Percentiles rank a stretch among this genome's conserved stretches.
Evolutionary conservation across 2,797 vertebrate species (phyloP).

Genomic region (Gephyroberyx darwinii): DNA sequence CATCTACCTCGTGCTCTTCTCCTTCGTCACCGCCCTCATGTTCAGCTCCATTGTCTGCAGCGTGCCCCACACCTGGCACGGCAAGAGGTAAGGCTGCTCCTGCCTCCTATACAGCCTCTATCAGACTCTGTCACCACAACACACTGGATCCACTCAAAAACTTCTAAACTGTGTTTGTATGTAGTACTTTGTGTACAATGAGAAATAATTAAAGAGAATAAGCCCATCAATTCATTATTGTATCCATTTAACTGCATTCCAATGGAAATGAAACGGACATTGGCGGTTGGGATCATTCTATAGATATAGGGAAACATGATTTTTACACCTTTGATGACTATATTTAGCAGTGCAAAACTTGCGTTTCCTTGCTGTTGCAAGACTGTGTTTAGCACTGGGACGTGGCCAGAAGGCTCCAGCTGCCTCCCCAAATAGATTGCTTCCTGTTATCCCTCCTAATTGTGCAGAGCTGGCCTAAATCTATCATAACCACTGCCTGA

Average conservation of each 20-base stretch:
- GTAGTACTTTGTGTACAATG: constrained; percentile 13
- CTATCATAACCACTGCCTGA: constrained; percentile 36
- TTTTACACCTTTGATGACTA: neutral
- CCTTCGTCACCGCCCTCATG: constrained; percentile 98
- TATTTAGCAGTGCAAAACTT: neutral
- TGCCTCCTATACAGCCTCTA: neutral
- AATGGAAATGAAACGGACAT: constrained; percentile 13
- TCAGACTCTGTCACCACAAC: neutral
- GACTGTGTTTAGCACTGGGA: constrained; percentile 49
- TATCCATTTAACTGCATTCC: constrained; percentile 14
- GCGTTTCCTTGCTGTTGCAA: constrained; percentile 36
- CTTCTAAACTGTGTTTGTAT: constrained; percentile 41
- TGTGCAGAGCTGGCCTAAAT: constrained; percentile 52
- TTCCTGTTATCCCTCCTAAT: constrained; percentile 57
- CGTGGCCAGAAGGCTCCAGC: constrained; percentile 56
- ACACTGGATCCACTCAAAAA: neutral
- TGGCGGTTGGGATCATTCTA: constrained; percentile 10
- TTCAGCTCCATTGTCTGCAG: constrained; percentile 98
- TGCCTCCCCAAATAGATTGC: constrained; percentile 63
- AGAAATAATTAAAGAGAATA: constrained; percentile 61
- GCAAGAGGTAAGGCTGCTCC: constrained; percentile 86
- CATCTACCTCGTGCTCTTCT: constrained; percentile 97
- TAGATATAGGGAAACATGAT: constrained; percentile 20
- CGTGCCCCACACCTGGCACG: constrained; percentile 94
- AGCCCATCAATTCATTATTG: constrained; percentile 59